Base-by-base conservation (phyloP, 2,888 invertebrate genomes). In the Chalcis sispes region DNA sequence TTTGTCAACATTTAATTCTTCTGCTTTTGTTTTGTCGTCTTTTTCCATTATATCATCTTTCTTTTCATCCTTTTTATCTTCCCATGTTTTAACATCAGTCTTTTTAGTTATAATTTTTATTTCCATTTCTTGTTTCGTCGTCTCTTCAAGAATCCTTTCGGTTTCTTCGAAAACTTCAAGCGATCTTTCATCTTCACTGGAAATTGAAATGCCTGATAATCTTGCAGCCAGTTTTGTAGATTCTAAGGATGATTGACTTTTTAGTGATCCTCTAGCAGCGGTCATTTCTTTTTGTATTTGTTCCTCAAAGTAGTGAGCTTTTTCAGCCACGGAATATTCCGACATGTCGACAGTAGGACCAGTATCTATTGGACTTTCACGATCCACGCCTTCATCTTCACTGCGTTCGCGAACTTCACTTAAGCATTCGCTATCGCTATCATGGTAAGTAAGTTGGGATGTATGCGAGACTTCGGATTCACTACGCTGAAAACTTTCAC, bases 261-360 rank as follows among this genome's bases (percentile, higher is more conserved):
- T 86, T 0, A 83, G 54, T 0, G 83, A 66, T 0, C 71, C 61
- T 42, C 82, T 82, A 0, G 79, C 80, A 0, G 81, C 80, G 2
- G 82, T 80, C 87, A 91, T 89, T 81, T 92, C 92, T 77, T 90
- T 91, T 80, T 91, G 91, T 72, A 92, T 91, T 82, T 92, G 91
- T 79, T 91, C 91, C 84, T 92, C 92, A 81, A 91, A 92, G 72
- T 91, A 91, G 77, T 91, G 90, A 67, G 92, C 92, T 76, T 91
- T 90, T 54, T 91, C 89, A 73, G 90, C 90, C 1, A 91, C 90
- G 52, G 90, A 90, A 79, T 90, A 89, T 32, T 90, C 90, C n/a
- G 91, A 91, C 4, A 91, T 89, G 80, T 91, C 91, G 0, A 87
- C 79, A 58, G 85, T 84, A 4, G 83, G 61, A 62, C 85, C 86